Percentiles rank a stretch among this genome's conserved stretches.
phyloP scores from a whole-genome alignment of 2,797 vertebrate genomes.

The Pseudochirops corinnae region DNA sequence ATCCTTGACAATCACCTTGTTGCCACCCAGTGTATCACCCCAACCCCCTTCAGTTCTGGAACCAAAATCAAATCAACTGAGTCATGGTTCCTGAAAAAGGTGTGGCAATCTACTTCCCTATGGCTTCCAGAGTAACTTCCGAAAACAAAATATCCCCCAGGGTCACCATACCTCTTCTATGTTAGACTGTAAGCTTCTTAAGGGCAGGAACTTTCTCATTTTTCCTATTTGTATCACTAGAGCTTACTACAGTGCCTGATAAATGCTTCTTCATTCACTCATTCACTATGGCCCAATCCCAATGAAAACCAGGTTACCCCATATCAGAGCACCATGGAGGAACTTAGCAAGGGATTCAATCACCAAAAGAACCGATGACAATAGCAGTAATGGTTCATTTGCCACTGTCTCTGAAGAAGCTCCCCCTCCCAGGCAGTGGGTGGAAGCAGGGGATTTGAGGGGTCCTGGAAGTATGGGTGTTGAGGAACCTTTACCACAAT shows the following conservation, averaged over 20 bases:
- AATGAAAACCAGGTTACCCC: not conserved
- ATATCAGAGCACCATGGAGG: not conserved
- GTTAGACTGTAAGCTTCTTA: not conserved
- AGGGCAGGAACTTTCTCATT: not conserved
- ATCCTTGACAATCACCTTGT: not conserved
- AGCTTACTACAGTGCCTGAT: not conserved
- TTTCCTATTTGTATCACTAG: not conserved
- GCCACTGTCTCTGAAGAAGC: no score
- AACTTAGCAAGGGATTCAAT: not conserved
- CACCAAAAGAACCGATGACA: not conserved
- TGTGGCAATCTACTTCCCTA: not conserved
- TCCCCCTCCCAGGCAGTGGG: no score
- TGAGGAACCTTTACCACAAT: not conserved
- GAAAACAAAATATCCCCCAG: not conserved
- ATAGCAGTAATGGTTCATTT: not conserved
- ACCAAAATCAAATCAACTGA: not conserved
- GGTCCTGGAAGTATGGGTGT: no score
- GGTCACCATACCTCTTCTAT: not conserved
- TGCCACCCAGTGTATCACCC: not conserved
- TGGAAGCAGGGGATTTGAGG: no score
- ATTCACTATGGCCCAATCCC: not conserved
- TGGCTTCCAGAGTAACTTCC: not conserved
- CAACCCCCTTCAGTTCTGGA: not conserved
- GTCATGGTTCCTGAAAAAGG: not conserved
- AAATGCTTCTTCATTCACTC: not conserved